A percentile compares a stretch with the other conserved stretches of the same genome.
These are phyloP conservation scores for Hydraecia micacea DNA, from an alignment of 2,888 invertebrate species.

Conservation along the genomic window DNA sequence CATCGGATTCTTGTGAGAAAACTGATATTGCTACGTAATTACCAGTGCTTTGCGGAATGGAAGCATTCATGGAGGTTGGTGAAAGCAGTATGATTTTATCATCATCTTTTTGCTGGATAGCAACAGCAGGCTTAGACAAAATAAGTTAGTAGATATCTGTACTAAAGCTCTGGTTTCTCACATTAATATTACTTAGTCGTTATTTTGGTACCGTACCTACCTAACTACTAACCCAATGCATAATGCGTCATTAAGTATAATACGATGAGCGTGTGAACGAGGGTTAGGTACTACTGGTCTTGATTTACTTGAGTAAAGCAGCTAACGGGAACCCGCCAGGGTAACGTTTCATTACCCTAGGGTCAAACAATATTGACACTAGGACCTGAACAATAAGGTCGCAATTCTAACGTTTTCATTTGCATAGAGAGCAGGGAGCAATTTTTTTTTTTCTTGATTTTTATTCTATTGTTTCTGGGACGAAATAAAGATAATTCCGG, in stretches of 20 bases:
- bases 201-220: neutral
- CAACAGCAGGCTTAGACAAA: neutral
- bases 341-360: slow-evolving; percentile 6
- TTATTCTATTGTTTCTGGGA: neutral
- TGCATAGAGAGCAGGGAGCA: neutral
- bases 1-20: neutral
- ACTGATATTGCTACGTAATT: neutral
- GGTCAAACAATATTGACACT: slow-evolving; percentile 25
- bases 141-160: neutral
- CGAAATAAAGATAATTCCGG: neutral
- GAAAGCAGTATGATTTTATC: neutral
- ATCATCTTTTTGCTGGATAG: neutral
- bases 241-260: neutral
- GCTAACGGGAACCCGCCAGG: neutral
- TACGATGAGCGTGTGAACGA: slow-evolving; percentile 26
- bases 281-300: slow-evolving; percentile 10
- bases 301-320: neutral
- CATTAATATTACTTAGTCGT: neutral
- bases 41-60: neutral
- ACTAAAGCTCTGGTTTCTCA: neutral
- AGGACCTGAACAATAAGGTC: neutral
- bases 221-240: neutral
- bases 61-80: neutral
- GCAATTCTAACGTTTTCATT: neutral
- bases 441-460: neutral